These are phyloP conservation scores for Physeter macrocephalus DNA, from an alignment of 2,113 vertebrate species.

Conservation along the genomic window DNA sequence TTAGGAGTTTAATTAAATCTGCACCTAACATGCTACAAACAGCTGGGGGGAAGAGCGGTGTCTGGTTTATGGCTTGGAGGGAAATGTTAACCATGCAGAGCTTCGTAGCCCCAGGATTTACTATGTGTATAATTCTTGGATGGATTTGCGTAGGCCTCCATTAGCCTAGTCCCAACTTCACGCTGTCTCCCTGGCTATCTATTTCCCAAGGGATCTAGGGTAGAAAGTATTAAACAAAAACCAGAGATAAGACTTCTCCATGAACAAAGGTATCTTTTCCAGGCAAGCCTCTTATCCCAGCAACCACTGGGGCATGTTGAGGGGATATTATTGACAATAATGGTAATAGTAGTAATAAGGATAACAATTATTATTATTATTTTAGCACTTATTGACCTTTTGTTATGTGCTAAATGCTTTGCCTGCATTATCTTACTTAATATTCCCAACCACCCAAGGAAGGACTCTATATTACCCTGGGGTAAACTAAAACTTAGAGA, in stretches of 20 bases:
- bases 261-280: neutral
- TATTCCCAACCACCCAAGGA: neutral
- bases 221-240: neutral
- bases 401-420: neutral
- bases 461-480: neutral
- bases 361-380: neutral
- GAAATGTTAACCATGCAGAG: neutral
- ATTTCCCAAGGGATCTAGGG: neutral
- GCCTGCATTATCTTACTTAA: neutral
- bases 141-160: neutral
- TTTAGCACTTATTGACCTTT: neutral
- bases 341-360: neutral
- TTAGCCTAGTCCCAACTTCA: neutral
- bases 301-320: neutral
- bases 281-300: neutral
- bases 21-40: neutral
- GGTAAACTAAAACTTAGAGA: neutral
- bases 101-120: neutral
- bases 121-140: neutral
- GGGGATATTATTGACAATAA: neutral
- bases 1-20: constrained; percentile 53
- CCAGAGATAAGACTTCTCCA: neutral
- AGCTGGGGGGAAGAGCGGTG: neutral
- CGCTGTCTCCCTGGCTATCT: neutral
- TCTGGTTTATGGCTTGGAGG: neutral